Evolutionary conservation across 2,797 vertebrate genomes (phyloP).

Genomic region (Phrynocephalus vlangalii): DNA sequence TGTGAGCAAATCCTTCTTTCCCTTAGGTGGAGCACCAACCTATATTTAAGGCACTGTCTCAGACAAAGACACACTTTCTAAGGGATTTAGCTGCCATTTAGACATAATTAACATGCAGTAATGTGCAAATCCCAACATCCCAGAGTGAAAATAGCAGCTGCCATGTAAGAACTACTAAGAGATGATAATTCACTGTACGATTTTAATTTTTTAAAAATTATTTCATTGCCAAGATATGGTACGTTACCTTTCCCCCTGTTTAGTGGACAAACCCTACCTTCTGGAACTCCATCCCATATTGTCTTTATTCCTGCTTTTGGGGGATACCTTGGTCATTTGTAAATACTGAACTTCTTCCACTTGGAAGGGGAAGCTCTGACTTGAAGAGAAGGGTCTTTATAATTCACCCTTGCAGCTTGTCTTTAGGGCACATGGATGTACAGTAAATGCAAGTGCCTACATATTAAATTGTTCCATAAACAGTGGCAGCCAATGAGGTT

Average conservation of each 20-base stretch:
- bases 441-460: not conserved
- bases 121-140: not conserved
- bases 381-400: too few species aligned
- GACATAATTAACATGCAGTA: conserved; percentile 9
- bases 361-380: too few species aligned
- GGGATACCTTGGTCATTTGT: not conserved
- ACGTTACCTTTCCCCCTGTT: not conserved
- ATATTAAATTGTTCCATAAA: not conserved
- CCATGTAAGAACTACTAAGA: conserved; percentile 8
- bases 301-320: not conserved
- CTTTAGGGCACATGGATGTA: not conserved
- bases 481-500: not conserved
- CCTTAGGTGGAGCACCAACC: not conserved
- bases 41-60: not conserved
- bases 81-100: not conserved
- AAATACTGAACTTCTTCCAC: not conserved
- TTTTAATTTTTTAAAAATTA: not conserved
- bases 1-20: not conserved
- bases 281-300: not conserved
- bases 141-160: conserved; percentile 21
- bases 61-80: not conserved
- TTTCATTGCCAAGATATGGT: not conserved
- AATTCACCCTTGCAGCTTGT: not conserved
- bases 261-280: not conserved
- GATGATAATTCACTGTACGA: not conserved